Evolutionary conservation across 2,113 vertebrate species (phyloP).

Genomic region (Dasyornis broadbenti): DNA sequence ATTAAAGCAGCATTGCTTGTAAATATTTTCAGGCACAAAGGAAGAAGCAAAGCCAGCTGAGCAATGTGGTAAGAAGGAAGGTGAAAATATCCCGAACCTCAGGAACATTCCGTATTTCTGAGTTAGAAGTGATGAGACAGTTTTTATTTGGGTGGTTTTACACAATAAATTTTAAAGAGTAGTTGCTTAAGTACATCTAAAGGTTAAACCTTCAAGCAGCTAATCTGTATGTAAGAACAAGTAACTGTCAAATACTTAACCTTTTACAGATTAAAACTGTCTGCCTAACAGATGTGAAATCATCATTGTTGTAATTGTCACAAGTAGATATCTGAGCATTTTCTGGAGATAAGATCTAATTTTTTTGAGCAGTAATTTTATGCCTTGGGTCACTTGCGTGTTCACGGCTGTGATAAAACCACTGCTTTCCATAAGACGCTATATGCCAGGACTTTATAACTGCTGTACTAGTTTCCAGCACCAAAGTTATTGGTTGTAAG

Average conservation of each 20-base stretch:
- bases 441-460: constrained; percentile 25
- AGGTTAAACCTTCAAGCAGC: constrained; percentile 68
- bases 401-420: constrained; percentile 45
- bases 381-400: constrained; percentile 44
- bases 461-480: constrained; percentile 36
- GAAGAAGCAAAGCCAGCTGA: constrained; percentile 28
- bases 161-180: constrained; percentile 47
- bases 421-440: constrained; percentile 30
- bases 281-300: constrained; percentile 71
- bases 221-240: constrained; percentile 71
- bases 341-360: constrained; percentile 29
- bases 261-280: constrained; percentile 71
- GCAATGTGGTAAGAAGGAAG: constrained; percentile 17
- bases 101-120: constrained; percentile 9
- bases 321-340: constrained; percentile 62
- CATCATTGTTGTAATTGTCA: constrained; percentile 61
- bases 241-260: constrained; percentile 74
- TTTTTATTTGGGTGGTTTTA: constrained; percentile 67
- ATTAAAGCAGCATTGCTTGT: not conserved
- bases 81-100: not conserved
- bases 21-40: constrained; percentile 49
- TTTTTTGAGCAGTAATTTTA: constrained; percentile 47
- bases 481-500: constrained; percentile 16
- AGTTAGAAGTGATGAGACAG: constrained; percentile 19
- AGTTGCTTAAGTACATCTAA: constrained; percentile 65